These are phyloP conservation scores for Flexamia atlantica DNA, from an alignment of 2,888 invertebrate genomes.

Conservation along the genomic window DNA sequence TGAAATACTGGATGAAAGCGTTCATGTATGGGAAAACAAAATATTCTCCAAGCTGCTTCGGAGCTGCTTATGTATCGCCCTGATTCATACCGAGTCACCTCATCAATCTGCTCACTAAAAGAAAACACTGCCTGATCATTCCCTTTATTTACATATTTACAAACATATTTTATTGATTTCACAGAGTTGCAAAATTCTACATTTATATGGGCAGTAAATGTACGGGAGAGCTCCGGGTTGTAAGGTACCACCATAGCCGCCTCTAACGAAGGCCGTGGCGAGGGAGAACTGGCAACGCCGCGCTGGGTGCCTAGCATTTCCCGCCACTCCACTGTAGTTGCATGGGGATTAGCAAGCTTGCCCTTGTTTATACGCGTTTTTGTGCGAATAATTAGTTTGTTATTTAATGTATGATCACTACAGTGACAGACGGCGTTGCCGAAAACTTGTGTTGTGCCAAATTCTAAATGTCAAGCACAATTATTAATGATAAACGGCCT, in stretches of 20 bases:
- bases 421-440: too few species aligned
- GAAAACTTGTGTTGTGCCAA: too few species aligned
- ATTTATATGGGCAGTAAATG: constrained; percentile 68
- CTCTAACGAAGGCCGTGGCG: too few species aligned
- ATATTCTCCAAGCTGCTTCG: constrained; percentile 68
- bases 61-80: constrained; percentile 67
- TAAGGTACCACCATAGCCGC: constrained; percentile 67
- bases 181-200: constrained; percentile 69
- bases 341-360: too few species aligned
- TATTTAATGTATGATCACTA: too few species aligned
- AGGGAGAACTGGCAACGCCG: too few species aligned
- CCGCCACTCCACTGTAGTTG: too few species aligned
- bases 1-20: constrained; percentile 42
- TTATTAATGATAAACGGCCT: too few species aligned
- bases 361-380: too few species aligned
- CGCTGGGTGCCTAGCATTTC: too few species aligned
- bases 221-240: constrained; percentile 63
- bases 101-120: constrained; percentile 64
- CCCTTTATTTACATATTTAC: constrained; percentile 70
- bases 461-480: too few species aligned
- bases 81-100: constrained; percentile 67
- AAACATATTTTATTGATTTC: constrained; percentile 70
- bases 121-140: constrained; percentile 64
- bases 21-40: constrained; percentile 56
- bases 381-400: too few species aligned